Evolutionary conservation across 2,113 vertebrate genomes (phyloP), one percentile per base, ranked within the genome.

Genomic region (Oxyruncus cristatus): DNA sequence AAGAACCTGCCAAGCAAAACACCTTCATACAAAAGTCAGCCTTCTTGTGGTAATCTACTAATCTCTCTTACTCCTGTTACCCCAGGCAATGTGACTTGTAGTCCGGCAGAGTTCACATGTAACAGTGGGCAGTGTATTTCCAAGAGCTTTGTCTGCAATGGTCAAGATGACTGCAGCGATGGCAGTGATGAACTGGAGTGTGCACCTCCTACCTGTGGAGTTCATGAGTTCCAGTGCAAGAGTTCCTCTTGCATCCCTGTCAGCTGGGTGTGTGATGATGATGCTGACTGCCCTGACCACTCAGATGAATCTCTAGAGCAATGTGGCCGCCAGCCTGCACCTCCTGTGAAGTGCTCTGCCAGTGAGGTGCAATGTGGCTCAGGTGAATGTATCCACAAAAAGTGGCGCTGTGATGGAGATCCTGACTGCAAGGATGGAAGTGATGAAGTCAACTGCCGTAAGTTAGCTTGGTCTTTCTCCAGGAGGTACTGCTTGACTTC

Each of bases 381-480:
- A 0, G 99, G 99, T 42, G 99, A 99, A 85, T 99, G 99, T 73
- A 99, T 99, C 74, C 99, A 99, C 94, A 98, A 98, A 91, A 99
- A 99, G 92, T 99, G 99, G 99, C 98, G 99, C n/a, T 99, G 99
- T 46, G 99, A 99, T 3, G 99, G 99, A 14, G 99, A 99, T 66
- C 94, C 98, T 0, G 99, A 99, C 97, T 99, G 99, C 98, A 99
- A 99, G 94, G 99, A 99, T 1, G 98, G 98, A 92, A 99, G 99
- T 16, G 99, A 99, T 30, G 99, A 99, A 94, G 96, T 98, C 55
- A 99, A 99, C 97, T 99, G 99, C 95, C 99, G 99, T 99, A 98
- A 97, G 99, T 99, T 77, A 46, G 26, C 63, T 59, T 70, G 5
- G 2, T 47, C 5, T 9, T 77, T 81, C 44, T 81, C 12, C 52